Conservation (phyloP, 2,113 vertebrate genomes). For the Channa argus region DNA sequence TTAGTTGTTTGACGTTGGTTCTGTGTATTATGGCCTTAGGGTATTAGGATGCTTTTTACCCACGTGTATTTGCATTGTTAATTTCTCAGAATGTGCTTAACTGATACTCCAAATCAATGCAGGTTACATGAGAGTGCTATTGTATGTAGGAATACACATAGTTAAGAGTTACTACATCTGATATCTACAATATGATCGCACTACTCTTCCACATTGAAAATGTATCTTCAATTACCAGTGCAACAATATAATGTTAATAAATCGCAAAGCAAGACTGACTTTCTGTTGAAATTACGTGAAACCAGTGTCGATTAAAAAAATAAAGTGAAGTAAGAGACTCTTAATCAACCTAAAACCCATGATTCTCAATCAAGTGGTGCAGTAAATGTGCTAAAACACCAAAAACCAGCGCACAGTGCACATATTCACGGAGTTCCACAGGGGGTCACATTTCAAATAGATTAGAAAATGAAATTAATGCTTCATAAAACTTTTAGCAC, state of each 20-base stretch:
- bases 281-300: slow-evolving; percentile 21
- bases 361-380: neutral
- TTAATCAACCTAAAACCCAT: slow-evolving; percentile 16
- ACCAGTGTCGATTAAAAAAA: slow-evolving; percentile 2
- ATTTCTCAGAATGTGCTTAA: too few species aligned
- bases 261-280: too few species aligned
- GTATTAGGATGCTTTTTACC: too few species aligned
- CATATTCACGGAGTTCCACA: slow-evolving; percentile 15
- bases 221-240: neutral
- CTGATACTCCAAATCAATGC: too few species aligned
- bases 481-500: slow-evolving; percentile 44
- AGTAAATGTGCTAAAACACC: slow-evolving; percentile 33
- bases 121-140: too few species aligned
- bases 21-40: too few species aligned
- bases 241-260: neutral
- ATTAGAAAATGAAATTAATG: slow-evolving; percentile 53
- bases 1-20: too few species aligned
- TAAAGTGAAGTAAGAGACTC: neutral
- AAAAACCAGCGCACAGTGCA: slow-evolving; percentile 9
- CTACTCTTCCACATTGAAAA: too few species aligned
- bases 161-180: too few species aligned
- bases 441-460: slow-evolving; percentile 42
- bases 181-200: too few species aligned
- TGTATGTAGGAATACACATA: too few species aligned
- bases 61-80: too few species aligned